A percentile compares a stretch with the other conserved stretches of the same genome.
Evolutionary conservation across 1,140 invertebrate genomes (phyloP).

Genomic region (Cyclargus thomasi): DNA sequence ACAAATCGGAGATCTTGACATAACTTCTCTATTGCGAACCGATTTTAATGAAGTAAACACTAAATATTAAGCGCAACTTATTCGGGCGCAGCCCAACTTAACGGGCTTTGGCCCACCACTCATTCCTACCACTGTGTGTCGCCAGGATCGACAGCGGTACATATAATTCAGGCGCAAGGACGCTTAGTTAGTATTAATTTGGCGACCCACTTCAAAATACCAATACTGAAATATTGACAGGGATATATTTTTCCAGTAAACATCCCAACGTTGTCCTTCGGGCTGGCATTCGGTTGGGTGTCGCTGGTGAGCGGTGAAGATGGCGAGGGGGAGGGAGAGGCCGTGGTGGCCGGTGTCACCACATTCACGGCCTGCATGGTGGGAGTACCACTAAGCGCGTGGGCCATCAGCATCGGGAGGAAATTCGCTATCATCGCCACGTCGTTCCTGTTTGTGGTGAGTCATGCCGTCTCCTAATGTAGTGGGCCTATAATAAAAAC

Average conservation of each 20-base stretch:
- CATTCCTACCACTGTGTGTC: too few species aligned
- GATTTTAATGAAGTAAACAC: too few species aligned
- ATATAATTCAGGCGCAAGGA: too few species aligned
- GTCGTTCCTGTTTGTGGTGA: slow-evolving; percentile 41
- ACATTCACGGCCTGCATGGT: slow-evolving; percentile 42
- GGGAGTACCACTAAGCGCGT: slow-evolving; percentile 47
- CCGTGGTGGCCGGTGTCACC: slow-evolving; percentile 39
- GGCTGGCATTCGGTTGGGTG: slow-evolving; percentile 51
- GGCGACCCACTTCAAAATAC: too few species aligned
- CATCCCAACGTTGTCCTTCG: slow-evolving; percentile 47
- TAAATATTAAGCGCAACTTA: too few species aligned
- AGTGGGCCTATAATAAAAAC: slow-evolving; percentile 1
- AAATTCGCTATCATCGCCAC: slow-evolving; percentile 42
- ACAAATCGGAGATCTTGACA: too few species aligned
- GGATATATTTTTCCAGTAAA: slow-evolving; percentile 37
- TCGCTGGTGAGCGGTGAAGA: slow-evolving; percentile 44
- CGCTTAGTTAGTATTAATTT: too few species aligned
- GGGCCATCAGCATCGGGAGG: slow-evolving; percentile 38
- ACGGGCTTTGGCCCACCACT: too few species aligned
- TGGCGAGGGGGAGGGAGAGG: slow-evolving; percentile 21
- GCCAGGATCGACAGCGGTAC: too few species aligned
- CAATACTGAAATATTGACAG: too few species aligned
- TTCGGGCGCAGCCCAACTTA: too few species aligned
- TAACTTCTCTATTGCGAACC: too few species aligned
- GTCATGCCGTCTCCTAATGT: not conserved